Evolutionary conservation across 2,113 vertebrate species (phyloP).

Genomic region (Phoenicopterus ruber): DNA sequence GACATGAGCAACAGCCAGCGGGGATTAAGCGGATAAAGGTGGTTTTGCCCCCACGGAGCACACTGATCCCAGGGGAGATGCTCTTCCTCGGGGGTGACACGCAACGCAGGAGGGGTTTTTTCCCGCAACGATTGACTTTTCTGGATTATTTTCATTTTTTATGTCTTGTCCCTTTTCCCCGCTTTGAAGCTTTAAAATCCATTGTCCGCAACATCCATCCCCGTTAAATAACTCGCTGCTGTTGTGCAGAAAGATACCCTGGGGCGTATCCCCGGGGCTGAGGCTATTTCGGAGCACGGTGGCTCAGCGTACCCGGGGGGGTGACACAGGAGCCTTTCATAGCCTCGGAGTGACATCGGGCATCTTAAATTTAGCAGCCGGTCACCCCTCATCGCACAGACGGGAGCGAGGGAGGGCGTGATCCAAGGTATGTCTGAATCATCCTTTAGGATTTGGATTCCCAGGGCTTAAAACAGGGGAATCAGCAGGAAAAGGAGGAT

Average conservation of each 20-base stretch:
- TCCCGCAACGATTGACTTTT: rapidly evolving
- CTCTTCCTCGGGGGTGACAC: not conserved
- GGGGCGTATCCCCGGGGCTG: not conserved
- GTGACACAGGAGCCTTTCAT: not conserved
- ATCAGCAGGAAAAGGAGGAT: not conserved
- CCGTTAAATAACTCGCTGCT: not conserved
- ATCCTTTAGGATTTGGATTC: not conserved
- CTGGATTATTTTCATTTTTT: not conserved
- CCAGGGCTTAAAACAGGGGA: not conserved
- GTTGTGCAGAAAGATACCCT: not conserved
- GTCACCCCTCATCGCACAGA: not conserved
- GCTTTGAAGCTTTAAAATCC: not conserved
- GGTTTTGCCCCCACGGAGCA: rapidly evolving
- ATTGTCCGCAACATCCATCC: rapidly evolving
- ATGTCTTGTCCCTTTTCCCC: not conserved
- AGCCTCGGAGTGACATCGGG: not conserved
- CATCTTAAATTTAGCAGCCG: not conserved
- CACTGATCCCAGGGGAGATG: not conserved
- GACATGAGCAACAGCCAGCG: rapidly evolving
- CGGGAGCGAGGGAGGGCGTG: not conserved
- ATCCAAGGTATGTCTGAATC: not conserved
- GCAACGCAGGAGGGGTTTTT: rapidly evolving
- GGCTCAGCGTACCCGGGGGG: not conserved
- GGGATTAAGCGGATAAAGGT: not conserved
- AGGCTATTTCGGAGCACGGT: not conserved